Evolutionary conservation across 2,888 invertebrate genomes (phyloP).

Genomic region (Diaphora mendica): DNA sequence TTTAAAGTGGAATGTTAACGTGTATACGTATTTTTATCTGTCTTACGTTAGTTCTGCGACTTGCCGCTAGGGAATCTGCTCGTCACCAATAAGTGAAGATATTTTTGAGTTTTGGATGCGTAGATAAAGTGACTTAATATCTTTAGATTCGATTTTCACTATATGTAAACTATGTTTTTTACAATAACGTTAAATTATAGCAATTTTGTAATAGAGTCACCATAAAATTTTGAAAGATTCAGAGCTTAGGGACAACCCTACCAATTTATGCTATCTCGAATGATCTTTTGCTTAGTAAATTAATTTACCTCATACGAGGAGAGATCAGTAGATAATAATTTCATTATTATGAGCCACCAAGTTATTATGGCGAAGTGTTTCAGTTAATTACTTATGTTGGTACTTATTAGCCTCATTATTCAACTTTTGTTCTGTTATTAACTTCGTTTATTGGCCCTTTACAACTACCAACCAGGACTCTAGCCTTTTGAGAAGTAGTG

Average conservation of each 20-base stretch:
- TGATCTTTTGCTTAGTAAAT: slow-evolving; percentile 50
- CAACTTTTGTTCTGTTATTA: not conserved
- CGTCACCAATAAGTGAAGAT: no score
- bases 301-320: slow-evolving; percentile 47
- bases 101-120: no score
- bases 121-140: no score
- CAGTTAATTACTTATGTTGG: not conserved
- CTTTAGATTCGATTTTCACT: no score
- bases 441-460: not conserved
- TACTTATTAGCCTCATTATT: not conserved
- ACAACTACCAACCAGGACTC: not conserved
- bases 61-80: no score
- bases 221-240: not conserved
- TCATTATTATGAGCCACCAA: slow-evolving; percentile 38
- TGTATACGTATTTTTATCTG: no score
- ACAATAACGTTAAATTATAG: not conserved
- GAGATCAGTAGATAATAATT: slow-evolving; percentile 48
- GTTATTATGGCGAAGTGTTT: slow-evolving; percentile 43
- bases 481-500: not conserved
- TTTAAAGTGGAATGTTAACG: no score
- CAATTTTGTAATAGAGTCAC: not conserved
- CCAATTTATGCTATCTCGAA: slow-evolving; percentile 31
- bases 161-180: not conserved
- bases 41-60: no score
- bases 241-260: slow-evolving; percentile 33